Conservation (phyloP, 2,113 vertebrate genomes). For the Pavo muticus region DNA sequence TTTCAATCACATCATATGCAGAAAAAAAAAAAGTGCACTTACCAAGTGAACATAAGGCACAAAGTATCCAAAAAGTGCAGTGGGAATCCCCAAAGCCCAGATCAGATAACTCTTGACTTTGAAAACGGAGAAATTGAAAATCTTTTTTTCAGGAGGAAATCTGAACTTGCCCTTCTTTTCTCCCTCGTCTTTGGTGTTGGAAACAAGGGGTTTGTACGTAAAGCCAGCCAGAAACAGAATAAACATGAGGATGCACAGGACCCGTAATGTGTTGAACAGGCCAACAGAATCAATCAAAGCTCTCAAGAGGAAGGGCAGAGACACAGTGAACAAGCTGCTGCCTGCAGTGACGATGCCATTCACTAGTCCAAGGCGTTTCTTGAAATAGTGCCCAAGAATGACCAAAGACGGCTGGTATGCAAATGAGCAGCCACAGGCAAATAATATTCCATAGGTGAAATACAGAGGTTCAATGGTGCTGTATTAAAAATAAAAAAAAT, state of each 20-base stretch:
- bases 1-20: neutral
- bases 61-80: conserved; percentile 95
- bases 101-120: conserved; percentile 90
- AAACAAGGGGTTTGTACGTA: conserved; percentile 88
- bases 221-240: conserved; percentile 91
- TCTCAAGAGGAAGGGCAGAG: conserved; percentile 86
- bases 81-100: conserved; percentile 93
- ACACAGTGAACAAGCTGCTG: conserved; percentile 93
- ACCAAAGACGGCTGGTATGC: conserved; percentile 97
- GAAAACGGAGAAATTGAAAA: conserved; percentile 93
- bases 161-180: conserved; percentile 65
- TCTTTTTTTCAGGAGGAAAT: conserved; percentile 72
- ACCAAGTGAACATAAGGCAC: conserved; percentile 99
- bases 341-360: conserved; percentile 97
- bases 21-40: conserved; percentile 65
- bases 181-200: conserved; percentile 57
- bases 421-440: conserved; percentile 96
- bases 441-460: conserved; percentile 95
- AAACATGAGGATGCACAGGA: conserved; percentile 89
- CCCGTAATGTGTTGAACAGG: conserved; percentile 83
- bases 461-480: conserved; percentile 92
- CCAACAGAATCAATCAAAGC: conserved; percentile 71
- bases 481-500: neutral
- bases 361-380: conserved; percentile 93
- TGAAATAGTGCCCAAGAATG: conserved; percentile 97